These are phyloP conservation scores for Tenthredo livida DNA, from an alignment of 2,888 invertebrate genomes.

Conservation along the genomic window DNA sequence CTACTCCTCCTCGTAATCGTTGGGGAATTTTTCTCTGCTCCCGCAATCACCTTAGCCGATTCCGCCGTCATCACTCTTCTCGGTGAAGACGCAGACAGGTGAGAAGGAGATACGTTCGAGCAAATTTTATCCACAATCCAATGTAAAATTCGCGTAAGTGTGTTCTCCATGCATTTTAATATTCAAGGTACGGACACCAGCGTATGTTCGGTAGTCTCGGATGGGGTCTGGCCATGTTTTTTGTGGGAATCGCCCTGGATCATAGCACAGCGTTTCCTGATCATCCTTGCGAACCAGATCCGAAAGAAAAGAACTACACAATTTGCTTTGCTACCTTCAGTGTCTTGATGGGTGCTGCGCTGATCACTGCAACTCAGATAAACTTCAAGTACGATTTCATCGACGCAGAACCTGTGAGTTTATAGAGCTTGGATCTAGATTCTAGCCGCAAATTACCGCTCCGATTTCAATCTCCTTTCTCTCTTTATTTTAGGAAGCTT, in stretches of 20 bases:
- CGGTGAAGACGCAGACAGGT: slow-evolving; percentile 91
- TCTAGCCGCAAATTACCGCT: background rate
- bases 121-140: background rate
- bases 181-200: slow-evolving; percentile 92
- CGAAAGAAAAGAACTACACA: slow-evolving; percentile 97
- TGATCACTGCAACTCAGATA: slow-evolving; percentile 94
- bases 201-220: slow-evolving; percentile 99
- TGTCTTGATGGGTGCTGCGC: slow-evolving; percentile 96
- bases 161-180: background rate
- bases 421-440: background rate
- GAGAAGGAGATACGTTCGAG: slow-evolving; percentile 39
- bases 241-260: slow-evolving; percentile 97
- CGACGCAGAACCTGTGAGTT: slow-evolving; percentile 70
- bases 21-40: slow-evolving; percentile 98
- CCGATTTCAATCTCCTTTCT: background rate
- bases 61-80: slow-evolving; percentile 93
- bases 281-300: slow-evolving; percentile 94
- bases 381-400: slow-evolving; percentile 80
- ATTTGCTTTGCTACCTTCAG: slow-evolving; percentile 99
- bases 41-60: slow-evolving; percentile 96
- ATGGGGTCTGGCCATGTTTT: slow-evolving; percentile 99
- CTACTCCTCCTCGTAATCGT: slow-evolving; percentile 94
- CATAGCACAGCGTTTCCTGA: slow-evolving; percentile 97
- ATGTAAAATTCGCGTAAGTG: background rate
- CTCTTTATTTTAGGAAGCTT: slow-evolving; percentile 68